Conservation (phyloP, 2,888 invertebrate genomes). For the Scaptomyza polygonia region DNA sequence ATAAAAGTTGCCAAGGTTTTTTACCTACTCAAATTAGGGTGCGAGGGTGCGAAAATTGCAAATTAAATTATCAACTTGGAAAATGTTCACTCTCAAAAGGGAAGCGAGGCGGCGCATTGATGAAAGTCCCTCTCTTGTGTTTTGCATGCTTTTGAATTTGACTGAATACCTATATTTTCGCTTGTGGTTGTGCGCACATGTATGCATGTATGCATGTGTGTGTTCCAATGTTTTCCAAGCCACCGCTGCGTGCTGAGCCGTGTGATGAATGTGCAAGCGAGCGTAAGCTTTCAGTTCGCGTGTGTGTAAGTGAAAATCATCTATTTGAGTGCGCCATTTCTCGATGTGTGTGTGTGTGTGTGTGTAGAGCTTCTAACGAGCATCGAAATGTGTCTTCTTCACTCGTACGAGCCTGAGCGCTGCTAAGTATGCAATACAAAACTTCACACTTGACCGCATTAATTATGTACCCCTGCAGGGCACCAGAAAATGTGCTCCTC, state of each 20-base stretch:
- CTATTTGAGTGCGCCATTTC: conserved; percentile 36
- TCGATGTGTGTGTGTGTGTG: conserved; percentile 15
- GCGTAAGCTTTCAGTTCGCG: conserved; percentile 66
- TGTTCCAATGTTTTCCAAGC: conserved; percentile 22
- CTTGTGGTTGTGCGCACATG: not conserved
- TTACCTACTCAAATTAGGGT: conserved; percentile 64
- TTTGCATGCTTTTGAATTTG: conserved; percentile 27
- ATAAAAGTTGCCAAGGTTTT: conserved; percentile 63
- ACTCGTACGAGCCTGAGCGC: not conserved
- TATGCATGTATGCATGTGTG: conserved; percentile 9
- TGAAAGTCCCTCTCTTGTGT: conserved; percentile 44
- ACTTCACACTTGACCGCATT: conserved; percentile 75
- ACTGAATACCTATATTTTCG: conserved; percentile 9
- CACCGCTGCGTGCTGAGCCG: conserved; percentile 68
- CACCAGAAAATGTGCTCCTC: not conserved
- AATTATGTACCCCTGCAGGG: conserved; percentile 53
- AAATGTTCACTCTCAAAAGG: conserved; percentile 53
- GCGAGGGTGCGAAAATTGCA: conserved; percentile 61
- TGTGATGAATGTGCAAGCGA: conserved; percentile 78
- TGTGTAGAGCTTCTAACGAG: conserved; percentile 59
- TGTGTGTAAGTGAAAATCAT: conserved; percentile 48
- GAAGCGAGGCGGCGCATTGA: conserved; percentile 49
- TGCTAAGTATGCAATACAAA: conserved; percentile 75
- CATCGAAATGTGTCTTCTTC: conserved; percentile 44
- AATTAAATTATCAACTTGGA: conserved; percentile 75